These are phyloP conservation scores for Isichthys henryi DNA, from an alignment of 2,113 vertebrate species.

Conservation along the genomic window DNA sequence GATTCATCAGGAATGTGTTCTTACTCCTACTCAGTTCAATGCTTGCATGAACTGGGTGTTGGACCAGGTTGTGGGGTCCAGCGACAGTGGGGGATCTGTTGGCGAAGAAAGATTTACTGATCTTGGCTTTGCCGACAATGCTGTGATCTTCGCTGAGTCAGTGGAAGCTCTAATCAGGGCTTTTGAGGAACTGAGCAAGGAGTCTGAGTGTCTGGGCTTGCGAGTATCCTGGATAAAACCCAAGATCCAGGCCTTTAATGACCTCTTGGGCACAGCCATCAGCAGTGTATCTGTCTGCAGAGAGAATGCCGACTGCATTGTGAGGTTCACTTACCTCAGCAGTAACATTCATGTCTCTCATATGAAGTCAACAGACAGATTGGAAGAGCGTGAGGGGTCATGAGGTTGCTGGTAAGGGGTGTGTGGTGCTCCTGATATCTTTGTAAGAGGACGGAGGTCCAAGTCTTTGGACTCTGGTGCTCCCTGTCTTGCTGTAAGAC, in stretches of 20 bases:
- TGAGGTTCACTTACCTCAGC: not conserved
- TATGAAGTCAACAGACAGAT: too few relatives aligned
- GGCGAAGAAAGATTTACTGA: not conserved
- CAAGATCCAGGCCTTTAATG: not conserved
- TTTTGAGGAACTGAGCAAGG: too few relatives aligned
- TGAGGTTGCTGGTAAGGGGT: too few relatives aligned
- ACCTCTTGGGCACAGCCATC: not conserved
- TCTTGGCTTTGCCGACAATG: not conserved
- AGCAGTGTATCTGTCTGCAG: not conserved
- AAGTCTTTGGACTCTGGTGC: too few relatives aligned
- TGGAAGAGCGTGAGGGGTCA: too few relatives aligned
- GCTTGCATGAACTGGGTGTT: not conserved
- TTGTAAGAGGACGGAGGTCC: too few relatives aligned
- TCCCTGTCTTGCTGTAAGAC: too few relatives aligned
- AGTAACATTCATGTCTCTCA: not conserved
- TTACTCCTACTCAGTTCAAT: not conserved
- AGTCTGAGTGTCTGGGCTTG: too few relatives aligned
- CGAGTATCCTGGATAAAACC: too few relatives aligned
- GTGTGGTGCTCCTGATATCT: too few relatives aligned
- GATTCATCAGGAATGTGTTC: not conserved
- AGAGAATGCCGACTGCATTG: not conserved
- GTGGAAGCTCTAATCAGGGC: not conserved
- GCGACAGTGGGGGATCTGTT: not conserved
- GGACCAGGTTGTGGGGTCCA: not conserved
- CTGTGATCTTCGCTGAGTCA: not conserved